phyloP scores from a whole-genome alignment of 1,140 invertebrate genomes.

The Uloborus diversus region DNA sequence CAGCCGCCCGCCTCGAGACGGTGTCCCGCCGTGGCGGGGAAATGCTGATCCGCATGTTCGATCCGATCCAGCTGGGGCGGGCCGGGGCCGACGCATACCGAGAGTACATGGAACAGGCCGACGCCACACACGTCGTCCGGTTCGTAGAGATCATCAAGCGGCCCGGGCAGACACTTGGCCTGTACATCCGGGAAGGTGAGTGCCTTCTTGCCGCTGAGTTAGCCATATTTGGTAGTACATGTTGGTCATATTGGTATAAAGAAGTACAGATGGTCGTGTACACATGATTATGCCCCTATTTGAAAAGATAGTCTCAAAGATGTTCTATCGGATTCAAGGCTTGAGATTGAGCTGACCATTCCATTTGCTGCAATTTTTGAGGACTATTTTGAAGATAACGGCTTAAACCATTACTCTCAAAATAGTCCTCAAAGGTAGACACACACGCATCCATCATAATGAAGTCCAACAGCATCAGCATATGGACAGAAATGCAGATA shows the following conservation, averaged over 20 bases:
- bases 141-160: slow-evolving; percentile 99
- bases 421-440: not conserved
- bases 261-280: not conserved
- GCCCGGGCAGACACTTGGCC: slow-evolving; percentile 96
- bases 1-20: slow-evolving; percentile 84
- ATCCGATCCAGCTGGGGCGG: slow-evolving; percentile 79
- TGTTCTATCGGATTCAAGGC: not conserved
- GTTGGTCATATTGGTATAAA: too few species aligned
- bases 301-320: not conserved
- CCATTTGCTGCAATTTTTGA: too few species aligned
- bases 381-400: too few species aligned
- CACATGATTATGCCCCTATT: not conserved
- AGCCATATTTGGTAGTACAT: too few species aligned
- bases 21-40: slow-evolving; percentile 90
- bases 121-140: slow-evolving; percentile 73
- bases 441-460: not conserved
- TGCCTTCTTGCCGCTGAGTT: slow-evolving; percentile 64
- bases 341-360: not conserved
- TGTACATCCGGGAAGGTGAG: slow-evolving; percentile 91
- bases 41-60: slow-evolving; percentile 92
- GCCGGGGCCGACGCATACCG: slow-evolving; percentile 76
- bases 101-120: slow-evolving; percentile 56
- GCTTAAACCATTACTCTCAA: not conserved
- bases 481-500: too few species aligned
- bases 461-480: too few species aligned